phyloP scores from a whole-genome alignment of 1,140 invertebrate genomes.

The Acromyrmex echinatior region DNA sequence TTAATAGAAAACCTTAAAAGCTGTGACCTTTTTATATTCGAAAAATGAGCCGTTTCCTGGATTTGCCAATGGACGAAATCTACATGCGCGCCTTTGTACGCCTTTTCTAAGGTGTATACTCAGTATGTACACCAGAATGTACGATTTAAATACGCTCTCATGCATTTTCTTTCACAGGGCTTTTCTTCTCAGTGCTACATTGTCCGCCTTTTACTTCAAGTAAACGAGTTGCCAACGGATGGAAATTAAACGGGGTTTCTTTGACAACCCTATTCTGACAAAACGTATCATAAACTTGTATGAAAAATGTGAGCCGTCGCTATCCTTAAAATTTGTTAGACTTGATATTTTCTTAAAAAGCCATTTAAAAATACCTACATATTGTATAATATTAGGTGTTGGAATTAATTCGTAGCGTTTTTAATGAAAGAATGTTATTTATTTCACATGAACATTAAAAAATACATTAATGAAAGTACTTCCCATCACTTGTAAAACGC shows the following conservation, averaged over 20 bases:
- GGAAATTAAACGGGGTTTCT: slow-evolving; percentile 18
- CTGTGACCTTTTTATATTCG: background rate
- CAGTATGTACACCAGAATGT: background rate
- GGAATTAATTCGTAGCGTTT: no score
- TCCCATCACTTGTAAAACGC: no score
- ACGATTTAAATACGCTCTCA: slow-evolving; percentile 43
- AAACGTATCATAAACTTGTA: background rate
- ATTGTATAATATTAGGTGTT: no score
- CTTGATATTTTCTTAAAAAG: background rate
- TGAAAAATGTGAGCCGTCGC: background rate
- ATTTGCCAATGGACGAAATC: slow-evolving; percentile 16
- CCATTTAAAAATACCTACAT: no score
- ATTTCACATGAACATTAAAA: no score
- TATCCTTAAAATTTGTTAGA: background rate
- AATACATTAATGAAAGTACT: no score
- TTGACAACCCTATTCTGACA: background rate
- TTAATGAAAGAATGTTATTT: no score
- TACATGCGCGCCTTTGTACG: slow-evolving; percentile 16
- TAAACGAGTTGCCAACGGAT: slow-evolving; percentile 31
- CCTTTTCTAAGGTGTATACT: slow-evolving; percentile 32
- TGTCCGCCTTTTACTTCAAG: slow-evolving; percentile 9
- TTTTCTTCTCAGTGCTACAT: slow-evolving; percentile 3
- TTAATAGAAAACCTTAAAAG: background rate
- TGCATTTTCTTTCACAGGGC: slow-evolving; percentile 33
- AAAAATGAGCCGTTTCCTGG: background rate